Evolutionary conservation across 1,140 invertebrate species (phyloP).

Genomic region (Brachionus rubens): DNA sequence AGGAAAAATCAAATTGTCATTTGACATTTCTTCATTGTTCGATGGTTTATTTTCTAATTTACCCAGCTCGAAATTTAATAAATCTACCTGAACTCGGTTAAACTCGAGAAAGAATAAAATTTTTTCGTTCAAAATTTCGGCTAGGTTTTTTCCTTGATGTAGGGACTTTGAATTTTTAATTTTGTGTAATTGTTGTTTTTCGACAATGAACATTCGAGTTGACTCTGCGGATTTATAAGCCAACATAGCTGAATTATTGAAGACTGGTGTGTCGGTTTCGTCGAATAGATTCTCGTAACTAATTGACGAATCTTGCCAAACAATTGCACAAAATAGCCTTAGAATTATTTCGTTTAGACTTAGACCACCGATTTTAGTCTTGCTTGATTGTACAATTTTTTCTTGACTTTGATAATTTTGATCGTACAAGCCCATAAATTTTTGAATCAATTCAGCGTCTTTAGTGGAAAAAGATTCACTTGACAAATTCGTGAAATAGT

Average conservation of each 20-base stretch:
- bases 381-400: neutral
- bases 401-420: neutral
- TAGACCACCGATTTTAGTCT: conserved; percentile 8
- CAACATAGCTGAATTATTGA: neutral
- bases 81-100: neutral
- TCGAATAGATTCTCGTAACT: conserved; percentile 6
- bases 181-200: neutral
- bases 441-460: neutral
- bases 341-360: neutral
- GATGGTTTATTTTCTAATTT: neutral
- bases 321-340: conserved; percentile 25
- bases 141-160: neutral
- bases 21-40: neutral
- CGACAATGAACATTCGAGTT: conserved; percentile 11
- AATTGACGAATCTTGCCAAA: conserved; percentile 15
- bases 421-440: conserved; percentile 9
- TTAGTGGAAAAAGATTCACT: neutral
- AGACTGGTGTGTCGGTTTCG: neutral
- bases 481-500: neutral
- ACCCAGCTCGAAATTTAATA: conserved; percentile 5
- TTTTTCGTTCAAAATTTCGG: conserved; percentile 38
- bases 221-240: conserved; percentile 6
- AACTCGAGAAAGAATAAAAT: conserved; percentile 21
- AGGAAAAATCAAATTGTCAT: neutral
- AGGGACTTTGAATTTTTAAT: neutral